phyloP scores from a whole-genome alignment of 92 coral and sea anemone species.

The Epizoanthus illoricatus region DNA sequence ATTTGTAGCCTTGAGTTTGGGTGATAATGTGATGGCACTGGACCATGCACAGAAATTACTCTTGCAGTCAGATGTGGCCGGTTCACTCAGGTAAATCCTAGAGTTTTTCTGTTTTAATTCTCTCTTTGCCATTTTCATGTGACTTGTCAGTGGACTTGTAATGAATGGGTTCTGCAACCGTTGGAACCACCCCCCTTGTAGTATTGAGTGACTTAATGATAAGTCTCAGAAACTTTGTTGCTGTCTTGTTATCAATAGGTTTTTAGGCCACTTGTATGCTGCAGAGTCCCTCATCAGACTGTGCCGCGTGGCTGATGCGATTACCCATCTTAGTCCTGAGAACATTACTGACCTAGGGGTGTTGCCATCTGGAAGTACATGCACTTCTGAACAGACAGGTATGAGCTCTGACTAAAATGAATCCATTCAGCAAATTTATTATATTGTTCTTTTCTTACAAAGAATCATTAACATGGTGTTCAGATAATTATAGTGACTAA shows the following conservation, averaged over 20 bases:
- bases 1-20: conserved; percentile 86
- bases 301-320: conserved; percentile 88
- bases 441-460: no score
- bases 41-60: conserved; percentile 84
- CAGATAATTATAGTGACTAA: no score
- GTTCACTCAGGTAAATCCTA: conserved; percentile 76
- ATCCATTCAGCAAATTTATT: no score
- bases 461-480: no score
- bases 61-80: conserved; percentile 74
- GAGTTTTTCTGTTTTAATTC: background rate
- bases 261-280: conserved; percentile 92
- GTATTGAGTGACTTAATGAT: background rate
- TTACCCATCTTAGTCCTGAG: conserved; percentile 83
- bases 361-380: conserved; percentile 29
- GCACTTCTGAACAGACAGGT: conserved; percentile 25
- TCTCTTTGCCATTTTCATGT: background rate
- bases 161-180: background rate
- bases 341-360: conserved; percentile 64
- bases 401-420: no score
- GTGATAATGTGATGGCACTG: conserved; percentile 89
- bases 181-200: background rate
- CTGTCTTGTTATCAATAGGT: conserved; percentile 48
- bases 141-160: no score
- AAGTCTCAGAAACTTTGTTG: background rate
- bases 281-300: conserved; percentile 89